phyloP scores from a whole-genome alignment of 1,140 invertebrate species.

The Archegozetes longisetosus region DNA sequence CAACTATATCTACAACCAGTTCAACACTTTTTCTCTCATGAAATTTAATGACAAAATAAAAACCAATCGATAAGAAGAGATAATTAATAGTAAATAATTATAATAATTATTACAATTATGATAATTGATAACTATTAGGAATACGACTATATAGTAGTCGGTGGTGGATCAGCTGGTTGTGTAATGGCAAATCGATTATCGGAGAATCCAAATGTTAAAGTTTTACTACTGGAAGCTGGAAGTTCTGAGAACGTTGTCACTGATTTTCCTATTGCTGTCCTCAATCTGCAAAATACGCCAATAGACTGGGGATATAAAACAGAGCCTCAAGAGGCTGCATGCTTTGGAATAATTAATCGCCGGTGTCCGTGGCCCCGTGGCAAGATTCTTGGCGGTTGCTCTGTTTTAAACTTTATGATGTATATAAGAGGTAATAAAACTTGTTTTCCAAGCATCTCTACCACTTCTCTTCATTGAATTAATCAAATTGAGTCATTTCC shows the following conservation, averaged over 20 bases:
- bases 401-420: slow-evolving; percentile 77
- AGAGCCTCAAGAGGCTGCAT: slow-evolving; percentile 49
- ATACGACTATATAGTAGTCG: slow-evolving; percentile 28
- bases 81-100: no score
- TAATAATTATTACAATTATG: no score
- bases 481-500: no score
- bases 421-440: slow-evolving; percentile 35
- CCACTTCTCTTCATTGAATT: no score
- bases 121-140: slow-evolving; percentile 23
- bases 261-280: slow-evolving; percentile 5
- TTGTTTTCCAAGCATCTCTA: no score
- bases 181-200: slow-evolving; percentile 37
- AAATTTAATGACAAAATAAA: no score
- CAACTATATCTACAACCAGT: no score
- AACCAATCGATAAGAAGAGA: no score
- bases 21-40: no score
- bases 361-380: slow-evolving; percentile 73
- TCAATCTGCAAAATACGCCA: slow-evolving; percentile 10
- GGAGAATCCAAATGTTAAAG: slow-evolving; percentile 27
- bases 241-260: slow-evolving; percentile 20
- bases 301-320: slow-evolving; percentile 48
- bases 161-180: slow-evolving; percentile 37
- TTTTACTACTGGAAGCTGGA: slow-evolving; percentile 30
- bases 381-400: slow-evolving; percentile 72
- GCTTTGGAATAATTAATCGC: slow-evolving; percentile 50